Conservation (phyloP, 2,888 invertebrate genomes). For the Catocala sponsa region DNA sequence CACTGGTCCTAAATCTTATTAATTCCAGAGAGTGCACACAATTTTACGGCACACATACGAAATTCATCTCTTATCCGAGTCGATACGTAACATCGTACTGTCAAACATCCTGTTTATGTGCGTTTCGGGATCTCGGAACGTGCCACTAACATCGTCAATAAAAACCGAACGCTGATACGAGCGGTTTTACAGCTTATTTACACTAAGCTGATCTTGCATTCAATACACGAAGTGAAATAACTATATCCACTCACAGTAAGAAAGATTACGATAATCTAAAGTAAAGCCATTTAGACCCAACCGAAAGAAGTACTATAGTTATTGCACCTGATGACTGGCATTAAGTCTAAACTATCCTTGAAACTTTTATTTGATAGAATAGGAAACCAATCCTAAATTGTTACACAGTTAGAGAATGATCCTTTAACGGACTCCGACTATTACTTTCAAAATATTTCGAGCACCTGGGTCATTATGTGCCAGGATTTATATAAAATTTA, state of each 20-base stretch:
- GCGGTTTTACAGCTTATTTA: slow-evolving; percentile 57
- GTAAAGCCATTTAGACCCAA: neutral
- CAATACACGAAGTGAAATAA: slow-evolving; percentile 17
- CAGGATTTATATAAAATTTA: slow-evolving; percentile 15
- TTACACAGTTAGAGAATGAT: neutral
- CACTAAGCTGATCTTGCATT: slow-evolving; percentile 32
- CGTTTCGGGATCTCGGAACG: slow-evolving; percentile 43
- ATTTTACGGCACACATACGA: neutral
- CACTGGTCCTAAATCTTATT: neutral
- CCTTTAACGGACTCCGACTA: neutral
- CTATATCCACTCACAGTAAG: slow-evolving; percentile 12
- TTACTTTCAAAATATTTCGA: no score
- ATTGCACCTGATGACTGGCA: neutral
- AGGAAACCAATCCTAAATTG: neutral
- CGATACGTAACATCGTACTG: slow-evolving; percentile 16
- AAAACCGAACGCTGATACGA: slow-evolving; percentile 58
- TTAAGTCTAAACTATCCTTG: no score
- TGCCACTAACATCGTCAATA: slow-evolving; percentile 52
- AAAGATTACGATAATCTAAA: slow-evolving; percentile 20
- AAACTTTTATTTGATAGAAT: slow-evolving; percentile 19
- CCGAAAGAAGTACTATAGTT: slow-evolving; percentile 1
- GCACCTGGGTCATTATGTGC: no score
- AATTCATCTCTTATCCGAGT: neutral
- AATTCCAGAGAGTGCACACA: neutral
- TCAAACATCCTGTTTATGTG: slow-evolving; percentile 37